Evolutionary conservation across 2,797 vertebrate genomes (phyloP), one percentile per base, ranked within the genome.

Genomic region (Pachyuromys duprasi): DNA sequence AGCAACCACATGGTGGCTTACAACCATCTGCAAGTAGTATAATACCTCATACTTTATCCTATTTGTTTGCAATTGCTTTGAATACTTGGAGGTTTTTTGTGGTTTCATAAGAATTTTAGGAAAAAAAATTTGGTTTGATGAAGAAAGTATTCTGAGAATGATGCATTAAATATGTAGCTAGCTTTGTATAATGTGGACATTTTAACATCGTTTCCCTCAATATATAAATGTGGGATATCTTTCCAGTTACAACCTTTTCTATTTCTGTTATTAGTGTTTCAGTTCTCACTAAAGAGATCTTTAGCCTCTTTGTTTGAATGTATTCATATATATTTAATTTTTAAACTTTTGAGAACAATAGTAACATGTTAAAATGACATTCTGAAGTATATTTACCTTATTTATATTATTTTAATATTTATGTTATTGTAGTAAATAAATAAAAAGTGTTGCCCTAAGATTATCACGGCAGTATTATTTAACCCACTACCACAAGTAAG

Each of bases 371-470:
- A 80, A 13, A 70, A 31, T 78, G 17, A 55, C 3, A 49, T 83
- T 83, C 49, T 90, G 8, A 84, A 87, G 14, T 28, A 65, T 93
- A 92, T 93, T 91, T 22, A 75, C 3, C 3, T 91, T 49, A 33
- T 74, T 28, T 84, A 60, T 20, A 9, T 96, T 90, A 90, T 81
- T 92, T 92, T 15, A 86, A 2, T 86, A 65, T 81, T 91, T 91
- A n/a, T 67, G 42, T n/a, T n/a, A n/a, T n/a, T n/a, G n/a, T n/a
- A n/a, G n/a, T n/a, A n/a, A n/a, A n/a, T n/a, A n/a, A n/a, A n/a
- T n/a, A n/a, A n/a, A n/a, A n/a, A n/a, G n/a, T n/a, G n/a, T n/a
- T n/a, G n/a, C n/a, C n/a, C n/a, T n/a, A n/a, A n/a, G n/a, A n/a
- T n/a, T n/a, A n/a, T n/a, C n/a, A n/a, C n/a, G n/a, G n/a, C n/a